phyloP scores from a whole-genome alignment of 1,140 invertebrate genomes.

The Hyposmocoma kahamanoa region DNA sequence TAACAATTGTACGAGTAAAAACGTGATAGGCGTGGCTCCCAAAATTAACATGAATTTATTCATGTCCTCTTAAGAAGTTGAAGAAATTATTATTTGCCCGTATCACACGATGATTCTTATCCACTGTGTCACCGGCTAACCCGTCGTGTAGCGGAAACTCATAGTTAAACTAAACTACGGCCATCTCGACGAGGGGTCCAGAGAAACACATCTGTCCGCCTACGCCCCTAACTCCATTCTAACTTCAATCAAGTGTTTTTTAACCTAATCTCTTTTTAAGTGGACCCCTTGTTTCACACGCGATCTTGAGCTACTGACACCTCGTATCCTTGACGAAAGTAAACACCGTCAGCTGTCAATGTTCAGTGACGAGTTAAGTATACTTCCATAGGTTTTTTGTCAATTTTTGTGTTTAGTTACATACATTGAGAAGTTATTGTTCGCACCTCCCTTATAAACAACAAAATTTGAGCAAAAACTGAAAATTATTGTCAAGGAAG shows the following conservation, averaged over 20 bases:
- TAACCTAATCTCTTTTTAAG: conserved; percentile 48
- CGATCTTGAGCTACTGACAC: conserved; percentile 25
- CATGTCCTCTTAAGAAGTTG: no score
- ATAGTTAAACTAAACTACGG: conserved; percentile 59
- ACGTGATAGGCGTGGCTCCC: no score
- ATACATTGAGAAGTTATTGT: no score
- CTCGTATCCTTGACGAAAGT: conserved; percentile 25
- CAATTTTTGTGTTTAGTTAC: no score
- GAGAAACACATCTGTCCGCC: no score
- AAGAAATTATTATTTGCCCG: no score
- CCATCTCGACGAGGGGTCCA: conserved; percentile 54
- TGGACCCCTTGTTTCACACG: conserved; percentile 44
- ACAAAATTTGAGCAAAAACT: no score
- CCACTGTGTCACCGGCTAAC: conserved; percentile 13
- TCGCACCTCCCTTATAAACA: no score
- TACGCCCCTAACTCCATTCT: conserved; percentile 30
- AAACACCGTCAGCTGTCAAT: conserved; percentile 25
- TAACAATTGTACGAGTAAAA: no score
- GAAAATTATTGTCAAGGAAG: no score
- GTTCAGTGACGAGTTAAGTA: neutral
- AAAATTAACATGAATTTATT: no score
- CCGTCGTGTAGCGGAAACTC: conserved; percentile 46
- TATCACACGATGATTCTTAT: no score
- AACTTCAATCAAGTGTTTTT: conserved; percentile 47
- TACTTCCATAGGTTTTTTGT: neutral